These are phyloP conservation scores for Xiphorhynchus erythropygius DNA, from an alignment of 2,797 vertebrate species.

Conservation along the genomic window DNA sequence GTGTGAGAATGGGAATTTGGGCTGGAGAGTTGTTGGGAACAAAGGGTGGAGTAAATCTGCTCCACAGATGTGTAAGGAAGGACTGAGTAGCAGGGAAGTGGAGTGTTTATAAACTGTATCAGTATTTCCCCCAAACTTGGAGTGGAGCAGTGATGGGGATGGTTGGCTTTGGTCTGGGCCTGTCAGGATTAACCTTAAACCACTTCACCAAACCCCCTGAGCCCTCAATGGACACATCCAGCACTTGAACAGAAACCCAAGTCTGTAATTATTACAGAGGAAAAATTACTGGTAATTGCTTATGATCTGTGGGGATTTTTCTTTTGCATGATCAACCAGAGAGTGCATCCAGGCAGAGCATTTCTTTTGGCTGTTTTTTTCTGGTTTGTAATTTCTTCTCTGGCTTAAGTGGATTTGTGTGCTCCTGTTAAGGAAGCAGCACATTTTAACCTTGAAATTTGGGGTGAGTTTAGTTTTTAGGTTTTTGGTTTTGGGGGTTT, in stretches of 20 bases:
- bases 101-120: fast-evolving
- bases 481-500: too few relatives aligned
- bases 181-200: neutral
- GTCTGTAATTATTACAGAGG: neutral
- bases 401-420: neutral
- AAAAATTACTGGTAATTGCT: neutral
- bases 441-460: too few relatives aligned
- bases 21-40: too few relatives aligned
- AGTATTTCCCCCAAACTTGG: too few relatives aligned
- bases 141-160: neutral
- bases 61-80: neutral
- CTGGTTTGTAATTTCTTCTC: neutral
- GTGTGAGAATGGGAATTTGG: too few relatives aligned
- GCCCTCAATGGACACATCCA: neutral
- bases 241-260: neutral
- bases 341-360: neutral
- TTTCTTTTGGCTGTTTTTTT: neutral
- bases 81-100: neutral
- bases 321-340: neutral
- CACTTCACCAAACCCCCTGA: too few relatives aligned
- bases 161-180: neutral
- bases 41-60: too few relatives aligned
- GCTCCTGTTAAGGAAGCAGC: too few relatives aligned
- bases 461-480: too few relatives aligned
- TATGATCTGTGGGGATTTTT: fast-evolving